Evolutionary conservation across 2,888 invertebrate species (phyloP).

Genomic region (Pedicia rivosa): DNA sequence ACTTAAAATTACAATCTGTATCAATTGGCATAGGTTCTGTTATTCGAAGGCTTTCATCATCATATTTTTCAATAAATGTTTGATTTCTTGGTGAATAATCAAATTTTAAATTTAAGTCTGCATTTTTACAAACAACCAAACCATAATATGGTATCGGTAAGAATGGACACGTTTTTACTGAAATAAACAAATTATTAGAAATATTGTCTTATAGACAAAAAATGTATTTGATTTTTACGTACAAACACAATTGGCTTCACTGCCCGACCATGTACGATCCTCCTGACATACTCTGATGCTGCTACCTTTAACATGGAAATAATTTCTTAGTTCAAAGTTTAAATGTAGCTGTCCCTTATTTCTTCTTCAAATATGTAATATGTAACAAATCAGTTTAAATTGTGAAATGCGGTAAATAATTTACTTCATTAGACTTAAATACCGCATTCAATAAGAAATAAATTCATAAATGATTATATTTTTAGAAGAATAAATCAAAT

Average conservation of each 20-base stretch:
- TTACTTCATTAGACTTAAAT: no score
- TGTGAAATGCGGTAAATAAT: background rate
- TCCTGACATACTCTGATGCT: conserved; percentile 45
- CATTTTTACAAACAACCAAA: conserved; percentile 34
- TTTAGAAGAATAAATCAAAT: background rate
- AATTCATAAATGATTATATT: background rate
- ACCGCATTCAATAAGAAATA: background rate
- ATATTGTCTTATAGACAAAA: conserved; percentile 1
- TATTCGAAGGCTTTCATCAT: conserved; percentile 14
- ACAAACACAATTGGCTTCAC: conserved; percentile 44
- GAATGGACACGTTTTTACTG: conserved; percentile 45
- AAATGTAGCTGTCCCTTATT: no score
- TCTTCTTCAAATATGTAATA: no score
- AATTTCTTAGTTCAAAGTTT: no score
- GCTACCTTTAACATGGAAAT: conserved; percentile 16
- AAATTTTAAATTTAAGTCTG: conserved; percentile 20
- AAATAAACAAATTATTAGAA: conserved; percentile 14
- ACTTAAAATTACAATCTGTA: conserved; percentile 45
- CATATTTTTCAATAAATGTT: conserved; percentile 15
- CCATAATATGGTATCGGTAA: conserved; percentile 39
- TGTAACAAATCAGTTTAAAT: background rate
- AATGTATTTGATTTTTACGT: conserved; percentile 18
- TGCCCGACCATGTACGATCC: conserved; percentile 49
- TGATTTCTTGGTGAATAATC: conserved; percentile 17
- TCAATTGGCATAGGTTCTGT: conserved; percentile 35